Percentiles rank a stretch among this genome's conserved stretches.
These are phyloP conservation scores for Drosophila nigricruria DNA, from an alignment of 2,888 invertebrate genomes.

Conservation along the genomic window DNA sequence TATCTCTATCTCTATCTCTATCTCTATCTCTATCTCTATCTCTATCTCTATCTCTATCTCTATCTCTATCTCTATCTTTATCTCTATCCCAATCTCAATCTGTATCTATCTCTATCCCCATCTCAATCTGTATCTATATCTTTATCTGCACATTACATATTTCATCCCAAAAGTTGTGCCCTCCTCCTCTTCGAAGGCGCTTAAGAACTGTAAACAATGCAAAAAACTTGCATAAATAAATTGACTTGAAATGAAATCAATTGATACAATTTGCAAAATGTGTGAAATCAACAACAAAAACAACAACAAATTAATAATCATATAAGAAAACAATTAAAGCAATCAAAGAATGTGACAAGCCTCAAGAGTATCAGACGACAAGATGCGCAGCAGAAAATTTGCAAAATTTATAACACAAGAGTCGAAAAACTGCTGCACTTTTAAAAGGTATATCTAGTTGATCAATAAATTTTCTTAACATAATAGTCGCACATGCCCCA, in stretches of 20 bases:
- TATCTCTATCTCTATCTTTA: not conserved
- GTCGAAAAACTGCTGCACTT: too few relatives aligned
- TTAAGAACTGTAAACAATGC: not conserved
- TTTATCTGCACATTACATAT: not conserved
- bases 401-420: too few relatives aligned
- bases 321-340: constrained; percentile 6
- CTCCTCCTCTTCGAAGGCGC: too few relatives aligned
- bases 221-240: constrained; percentile 25
- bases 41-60: not conserved
- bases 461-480: not conserved
- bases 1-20: not conserved
- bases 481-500: constrained; percentile 21
- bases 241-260: constrained; percentile 27
- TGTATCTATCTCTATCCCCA: not conserved
- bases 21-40: not conserved
- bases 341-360: constrained; percentile 1
- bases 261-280: constrained; percentile 23
- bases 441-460: not conserved
- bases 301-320: constrained; percentile 7
- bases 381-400: constrained; percentile 2
- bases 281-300: constrained; percentile 3
- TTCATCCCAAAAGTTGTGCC: not conserved
- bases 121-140: not conserved
- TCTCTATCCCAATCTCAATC: not conserved
- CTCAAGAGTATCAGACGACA: not conserved